Base-by-base conservation (phyloP, 2,113 vertebrate species). In the Pogonocichla stellata region DNA sequence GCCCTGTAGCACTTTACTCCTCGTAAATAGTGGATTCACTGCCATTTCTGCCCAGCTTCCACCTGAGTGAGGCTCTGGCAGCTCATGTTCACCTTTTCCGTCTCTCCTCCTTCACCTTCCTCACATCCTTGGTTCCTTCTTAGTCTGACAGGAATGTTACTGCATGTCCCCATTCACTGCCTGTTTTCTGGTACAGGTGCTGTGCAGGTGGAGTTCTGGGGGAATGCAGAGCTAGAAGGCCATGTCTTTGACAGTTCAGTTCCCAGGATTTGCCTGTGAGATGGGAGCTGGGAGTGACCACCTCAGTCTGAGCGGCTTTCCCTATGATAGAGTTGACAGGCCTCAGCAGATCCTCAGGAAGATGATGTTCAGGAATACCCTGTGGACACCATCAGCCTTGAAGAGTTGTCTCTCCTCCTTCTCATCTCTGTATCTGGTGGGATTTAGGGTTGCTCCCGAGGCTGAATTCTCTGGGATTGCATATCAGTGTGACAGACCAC, bases 1-100 rank as follows among this genome's bases (percentile, higher is more conserved):
- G 86, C 69, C 96, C 82, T 94, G 67, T 90, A 90, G 84, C 79
- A 71, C 61, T 95, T 95, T 91, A 36, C 96, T 96, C 92, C 94
- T 95, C 28, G 0, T 97, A 97, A 97, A 97, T 90, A 94, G 75
- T 75, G 64, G 67, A 80, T 86, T 92, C 18, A 4, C 65, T 96
- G 93, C 90, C 61, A 61, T 90, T 93, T 83, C 69, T 95, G 64
- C 69, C 64, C 82, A 60, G 86, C 29, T 92, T 36, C 77, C 75
- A 94, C 80, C 75, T 92, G 53, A 92, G n/a, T 43, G 56, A 71
- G 34, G 53, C 58, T 94, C 66, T 83, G 67, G 66, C 57, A 95
- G 75, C 79, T 80, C 43, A 26, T 20, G 28, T 86, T 90, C 79
- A 78, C 43, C 64, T 92, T 95, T 83, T 94, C 64, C 72, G 67